Evolutionary conservation across 2,797 vertebrate species (phyloP).

Genomic region (Novumbra hubbsi): DNA sequence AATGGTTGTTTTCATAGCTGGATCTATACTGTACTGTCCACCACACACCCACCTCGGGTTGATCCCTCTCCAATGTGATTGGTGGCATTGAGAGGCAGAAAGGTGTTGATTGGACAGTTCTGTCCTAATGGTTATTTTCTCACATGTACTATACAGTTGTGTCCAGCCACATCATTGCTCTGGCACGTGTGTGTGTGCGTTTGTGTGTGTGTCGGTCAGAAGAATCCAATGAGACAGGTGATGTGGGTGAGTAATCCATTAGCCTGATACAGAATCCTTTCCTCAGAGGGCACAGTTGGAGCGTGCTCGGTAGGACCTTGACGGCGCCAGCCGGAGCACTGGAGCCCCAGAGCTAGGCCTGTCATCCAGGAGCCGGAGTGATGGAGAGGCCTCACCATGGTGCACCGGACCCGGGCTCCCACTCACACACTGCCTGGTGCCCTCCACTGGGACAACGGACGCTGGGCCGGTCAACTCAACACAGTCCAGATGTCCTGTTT

Average conservation of each 20-base stretch:
- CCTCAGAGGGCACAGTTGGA: slow-evolving; percentile 72
- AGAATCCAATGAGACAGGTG: slow-evolving; percentile 75
- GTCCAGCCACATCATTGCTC: too few species aligned
- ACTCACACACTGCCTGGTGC: slow-evolving; percentile 60
- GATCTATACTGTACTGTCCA: not conserved
- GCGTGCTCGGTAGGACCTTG: slow-evolving; percentile 66
- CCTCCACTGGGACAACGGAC: slow-evolving; percentile 64
- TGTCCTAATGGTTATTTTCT: not conserved
- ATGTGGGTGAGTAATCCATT: slow-evolving; percentile 78
- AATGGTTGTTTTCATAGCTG: slow-evolving; percentile 12
- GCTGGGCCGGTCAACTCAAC: slow-evolving; percentile 59
- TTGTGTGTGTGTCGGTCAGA: slow-evolving; percentile 67
- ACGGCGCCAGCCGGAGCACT: slow-evolving; percentile 23
- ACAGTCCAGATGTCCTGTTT: slow-evolving; percentile 74
- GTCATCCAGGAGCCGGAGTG: slow-evolving; percentile 76
- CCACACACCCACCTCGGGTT: not conserved
- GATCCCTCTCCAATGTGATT: not conserved
- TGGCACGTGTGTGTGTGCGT: slow-evolving; percentile 24
- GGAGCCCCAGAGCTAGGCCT: slow-evolving; percentile 69
- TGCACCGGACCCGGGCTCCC: slow-evolving; percentile 71
- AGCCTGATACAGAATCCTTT: slow-evolving; percentile 74
- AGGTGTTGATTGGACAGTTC: slow-evolving; percentile 2
- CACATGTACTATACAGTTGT: not conserved
- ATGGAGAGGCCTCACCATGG: slow-evolving; percentile 78
- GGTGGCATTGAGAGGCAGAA: not conserved